Percentiles rank a stretch among this genome's conserved stretches.
Evolutionary conservation across 2,797 vertebrate species (phyloP).

Genomic region (Pseudochirops cupreus): DNA sequence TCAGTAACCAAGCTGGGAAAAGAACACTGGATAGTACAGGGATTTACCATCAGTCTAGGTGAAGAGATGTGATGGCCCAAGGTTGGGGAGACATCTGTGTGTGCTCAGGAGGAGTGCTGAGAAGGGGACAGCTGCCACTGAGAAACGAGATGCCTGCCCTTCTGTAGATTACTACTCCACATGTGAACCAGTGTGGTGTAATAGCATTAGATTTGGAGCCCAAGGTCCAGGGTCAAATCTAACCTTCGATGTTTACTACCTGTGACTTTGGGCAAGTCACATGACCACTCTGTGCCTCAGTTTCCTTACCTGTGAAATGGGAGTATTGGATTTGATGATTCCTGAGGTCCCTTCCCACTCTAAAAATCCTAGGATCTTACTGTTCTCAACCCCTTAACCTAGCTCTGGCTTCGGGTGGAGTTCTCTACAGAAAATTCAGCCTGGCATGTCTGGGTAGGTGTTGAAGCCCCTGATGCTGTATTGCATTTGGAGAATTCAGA

Average conservation of each 20-base stretch:
- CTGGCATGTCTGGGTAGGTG: constrained; percentile 64
- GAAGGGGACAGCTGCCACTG: not conserved
- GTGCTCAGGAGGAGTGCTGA: not conserved
- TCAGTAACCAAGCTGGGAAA: not conserved
- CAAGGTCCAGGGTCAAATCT: too few species aligned
- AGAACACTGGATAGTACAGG: not conserved
- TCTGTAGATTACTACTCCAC: not conserved
- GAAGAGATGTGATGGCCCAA: not conserved
- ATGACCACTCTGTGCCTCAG: not conserved
- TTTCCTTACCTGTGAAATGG: not conserved
- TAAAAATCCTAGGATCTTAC: not conserved
- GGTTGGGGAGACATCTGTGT: not conserved
- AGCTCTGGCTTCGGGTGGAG: not conserved
- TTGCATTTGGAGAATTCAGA: constrained; percentile 76
- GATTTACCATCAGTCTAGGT: not conserved
- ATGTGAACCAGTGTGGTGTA: not conserved
- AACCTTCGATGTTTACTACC: too few species aligned
- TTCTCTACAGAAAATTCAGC: constrained; percentile 65
- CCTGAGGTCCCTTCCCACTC: not conserved
- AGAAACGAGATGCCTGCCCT: not conserved
- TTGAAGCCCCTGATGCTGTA: constrained; percentile 72
- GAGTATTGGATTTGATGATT: not conserved
- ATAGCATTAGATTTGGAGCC: not conserved
- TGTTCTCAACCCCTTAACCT: not conserved
- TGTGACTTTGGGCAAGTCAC: not conserved